Percentiles rank a stretch among this genome's conserved stretches.
phyloP scores from a whole-genome alignment of 2,113 vertebrate species.

The Labeo rohita region DNA sequence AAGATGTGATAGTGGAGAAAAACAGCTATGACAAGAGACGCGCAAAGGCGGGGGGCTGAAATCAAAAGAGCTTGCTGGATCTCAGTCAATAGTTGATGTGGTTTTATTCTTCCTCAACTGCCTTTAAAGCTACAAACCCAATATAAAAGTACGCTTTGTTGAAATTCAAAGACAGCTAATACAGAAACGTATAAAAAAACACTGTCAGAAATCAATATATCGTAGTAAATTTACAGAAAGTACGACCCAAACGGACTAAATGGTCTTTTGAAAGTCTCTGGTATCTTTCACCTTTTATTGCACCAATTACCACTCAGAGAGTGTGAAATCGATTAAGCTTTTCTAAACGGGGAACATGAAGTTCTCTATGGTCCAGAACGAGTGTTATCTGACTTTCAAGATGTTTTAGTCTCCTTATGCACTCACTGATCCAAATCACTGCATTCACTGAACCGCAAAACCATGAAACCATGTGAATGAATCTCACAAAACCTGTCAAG shows the following conservation, averaged over 20 bases:
- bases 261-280: not conserved
- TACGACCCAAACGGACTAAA: not conserved
- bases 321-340: not conserved
- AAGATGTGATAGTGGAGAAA: slow-evolving; percentile 35
- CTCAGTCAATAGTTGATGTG: slow-evolving; percentile 44
- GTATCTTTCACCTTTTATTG: not conserved
- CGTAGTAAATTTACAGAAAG: not conserved
- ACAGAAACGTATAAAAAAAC: not conserved
- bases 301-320: not conserved
- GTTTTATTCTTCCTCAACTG: slow-evolving; percentile 54
- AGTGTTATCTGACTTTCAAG: not conserved
- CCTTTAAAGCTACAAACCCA: slow-evolving; percentile 45
- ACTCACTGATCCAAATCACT: not conserved
- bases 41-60: too few relatives aligned
- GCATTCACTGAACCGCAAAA: not conserved
- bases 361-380: not conserved
- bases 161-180: slow-evolving; percentile 25
- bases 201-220: slow-evolving; percentile 23
- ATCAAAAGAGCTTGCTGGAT: slow-evolving; percentile 22
- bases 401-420: not conserved
- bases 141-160: slow-evolving; percentile 49
- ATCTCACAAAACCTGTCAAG: not conserved
- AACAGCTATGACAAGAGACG: not conserved
- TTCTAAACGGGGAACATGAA: not conserved
- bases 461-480: not conserved